Conservation (phyloP, 2,797 vertebrate genomes). For the Mycteria americana region DNA sequence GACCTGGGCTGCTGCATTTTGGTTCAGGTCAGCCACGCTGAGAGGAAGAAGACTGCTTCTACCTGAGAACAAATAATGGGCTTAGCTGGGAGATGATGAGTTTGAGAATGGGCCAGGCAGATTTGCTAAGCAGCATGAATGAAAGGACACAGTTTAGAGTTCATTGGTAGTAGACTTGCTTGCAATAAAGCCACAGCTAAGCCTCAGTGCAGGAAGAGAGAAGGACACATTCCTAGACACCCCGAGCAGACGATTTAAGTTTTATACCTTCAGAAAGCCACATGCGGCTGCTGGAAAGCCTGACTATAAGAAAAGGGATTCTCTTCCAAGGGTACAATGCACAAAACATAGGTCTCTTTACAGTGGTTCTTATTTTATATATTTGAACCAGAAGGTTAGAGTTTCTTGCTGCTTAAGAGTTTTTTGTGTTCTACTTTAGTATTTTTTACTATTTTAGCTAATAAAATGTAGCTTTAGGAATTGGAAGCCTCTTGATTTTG, state of each 20-base stretch:
- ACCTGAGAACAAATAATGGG: neutral
- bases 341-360: neutral
- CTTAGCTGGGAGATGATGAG: neutral
- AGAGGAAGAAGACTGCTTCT: neutral
- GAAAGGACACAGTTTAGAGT: neutral
- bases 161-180: neutral
- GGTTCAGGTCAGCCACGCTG: neutral
- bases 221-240: neutral
- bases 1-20: neutral
- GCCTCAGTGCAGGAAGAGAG: neutral
- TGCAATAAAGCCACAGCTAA: neutral
- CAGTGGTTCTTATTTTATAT: neutral
- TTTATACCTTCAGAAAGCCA: neutral
- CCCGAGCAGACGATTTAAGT: neutral
- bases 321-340: neutral
- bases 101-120: neutral
- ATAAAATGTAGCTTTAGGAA: neutral
- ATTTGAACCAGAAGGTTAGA: neutral
- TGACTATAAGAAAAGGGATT: neutral
- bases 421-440: neutral
- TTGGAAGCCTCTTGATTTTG: neutral
- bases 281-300: neutral
- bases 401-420: neutral
- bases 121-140: neutral
- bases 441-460: neutral